Percentiles rank a stretch among this genome's conserved stretches.
Evolutionary conservation across 30 jellyfish, hydroid and myxozoan genomes (phyloP).

Genomic region (Cassiopea andromeda): DNA sequence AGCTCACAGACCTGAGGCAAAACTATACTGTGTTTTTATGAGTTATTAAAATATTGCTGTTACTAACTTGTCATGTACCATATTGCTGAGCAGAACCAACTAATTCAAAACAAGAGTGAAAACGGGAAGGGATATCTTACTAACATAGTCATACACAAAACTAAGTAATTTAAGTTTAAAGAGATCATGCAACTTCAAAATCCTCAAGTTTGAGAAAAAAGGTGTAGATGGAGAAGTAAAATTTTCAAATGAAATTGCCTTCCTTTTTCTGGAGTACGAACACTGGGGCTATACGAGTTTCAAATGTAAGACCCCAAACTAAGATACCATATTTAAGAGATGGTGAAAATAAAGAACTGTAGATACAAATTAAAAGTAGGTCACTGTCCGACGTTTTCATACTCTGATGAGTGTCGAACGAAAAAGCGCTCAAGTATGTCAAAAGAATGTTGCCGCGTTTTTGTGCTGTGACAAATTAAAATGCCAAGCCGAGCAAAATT

Average conservation of each 20-base stretch:
- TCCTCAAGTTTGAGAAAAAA: neutral
- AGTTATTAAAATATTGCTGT: too few relatives aligned
- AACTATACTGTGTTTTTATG: too few relatives aligned
- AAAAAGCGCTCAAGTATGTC: too few relatives aligned
- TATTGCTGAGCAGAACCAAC: neutral
- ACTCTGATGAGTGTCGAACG: too few relatives aligned
- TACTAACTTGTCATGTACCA: neutral
- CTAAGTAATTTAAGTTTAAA: neutral
- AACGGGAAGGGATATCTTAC: neutral
- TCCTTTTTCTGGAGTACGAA: neutral
- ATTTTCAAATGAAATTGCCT: neutral
- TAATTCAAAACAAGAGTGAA: neutral
- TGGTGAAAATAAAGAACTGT: neutral
- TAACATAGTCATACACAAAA: neutral
- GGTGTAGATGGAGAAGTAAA: neutral
- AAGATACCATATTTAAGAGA: neutral
- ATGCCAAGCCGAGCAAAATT: too few relatives aligned
- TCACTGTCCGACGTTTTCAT: too few relatives aligned
- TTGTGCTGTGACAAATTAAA: too few relatives aligned
- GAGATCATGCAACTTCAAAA: neutral
- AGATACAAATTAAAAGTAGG: neutral
- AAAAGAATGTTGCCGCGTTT: too few relatives aligned
- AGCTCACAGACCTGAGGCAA: too few relatives aligned
- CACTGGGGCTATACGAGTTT: neutral
- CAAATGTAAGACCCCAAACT: neutral